Percentiles rank a stretch among this genome's conserved stretches.
Conservation (phyloP, 2,113 vertebrate genomes). For the Myrmecophaga tridactyla region DNA sequence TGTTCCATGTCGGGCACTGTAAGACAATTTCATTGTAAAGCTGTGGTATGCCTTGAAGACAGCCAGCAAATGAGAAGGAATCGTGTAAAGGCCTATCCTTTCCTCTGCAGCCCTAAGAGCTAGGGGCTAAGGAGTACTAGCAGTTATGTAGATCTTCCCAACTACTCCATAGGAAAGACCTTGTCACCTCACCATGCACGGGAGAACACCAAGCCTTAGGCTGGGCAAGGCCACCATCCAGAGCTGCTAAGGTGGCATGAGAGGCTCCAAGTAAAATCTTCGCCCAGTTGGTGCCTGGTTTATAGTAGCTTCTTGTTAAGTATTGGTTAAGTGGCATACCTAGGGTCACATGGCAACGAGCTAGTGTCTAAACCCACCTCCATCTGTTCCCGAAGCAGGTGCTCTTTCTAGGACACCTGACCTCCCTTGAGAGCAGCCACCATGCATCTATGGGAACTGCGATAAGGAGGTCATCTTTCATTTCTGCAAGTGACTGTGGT, state of each 20-base stretch:
- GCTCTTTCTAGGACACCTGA: background rate
- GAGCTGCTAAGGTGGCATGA: background rate
- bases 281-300: rapidly evolving
- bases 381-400: rapidly evolving
- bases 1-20: background rate
- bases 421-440: too few species aligned
- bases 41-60: constrained; percentile 55
- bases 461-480: background rate
- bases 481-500: background rate
- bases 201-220: background rate
- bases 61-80: background rate
- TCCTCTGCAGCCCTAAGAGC: background rate
- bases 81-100: background rate
- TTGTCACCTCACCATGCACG: background rate
- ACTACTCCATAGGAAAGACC: background rate
- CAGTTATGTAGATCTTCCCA: background rate
- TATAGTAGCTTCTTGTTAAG: background rate
- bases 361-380: background rate
- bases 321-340: background rate
- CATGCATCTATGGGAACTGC: too few species aligned
- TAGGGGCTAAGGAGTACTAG: too few species aligned
- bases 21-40: constrained; percentile 63
- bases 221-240: background rate
- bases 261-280: background rate
- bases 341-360: background rate